Base-by-base conservation (phyloP, 1,140 invertebrate species). In the Holcopasites calliopsidis region DNA sequence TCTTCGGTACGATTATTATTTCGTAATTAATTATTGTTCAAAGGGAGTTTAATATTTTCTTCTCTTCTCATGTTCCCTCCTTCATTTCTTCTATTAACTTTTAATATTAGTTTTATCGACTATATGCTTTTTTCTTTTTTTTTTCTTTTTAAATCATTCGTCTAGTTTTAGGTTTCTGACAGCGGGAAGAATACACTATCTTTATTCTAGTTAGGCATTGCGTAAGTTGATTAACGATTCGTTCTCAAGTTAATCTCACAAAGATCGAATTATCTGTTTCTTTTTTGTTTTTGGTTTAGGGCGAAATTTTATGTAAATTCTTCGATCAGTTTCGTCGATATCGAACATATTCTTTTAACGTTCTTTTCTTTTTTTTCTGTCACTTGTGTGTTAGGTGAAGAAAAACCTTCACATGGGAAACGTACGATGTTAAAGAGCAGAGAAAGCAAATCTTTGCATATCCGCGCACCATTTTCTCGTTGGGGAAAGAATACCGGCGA, bases 401-500 rank as follows among this genome's bases (percentile, higher is more conserved):
- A 11, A 33, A 31, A 58, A 71, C 23, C 50, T 35, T 31, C 38
- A 21, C 26, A 40, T 18, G 6, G 6, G 18, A 55, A 44, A 55
- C 50, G 50, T 33, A 18, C 23, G 26, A 16, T 64, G 60, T 64
- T 69, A 68, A 68, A 69, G 73, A 68, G 64, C 73, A 58, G 64
- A 33, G 21, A 42, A 16, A n/a, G 40, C 42, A 54, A 69, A 69
- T 50, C 28, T 64, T 50, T 69, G 52, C 73, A 75, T 69, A 75
- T 69, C 54, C 35, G 40, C n/a, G n/a, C 69, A 55, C 64, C 23
- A 69, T 5, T 69, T n/a, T 69, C n/a, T 60, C 54, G 16, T 28
- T 28, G 49, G 3, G 54, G 73, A 69, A 75, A 75, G 64, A 75
- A 69, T 75, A 69, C 54, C 64, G 73, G 73, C 33, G 52, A 58